Evolutionary conservation across 2,888 invertebrate genomes (phyloP).

Genomic region (Cantharis nigra): DNA sequence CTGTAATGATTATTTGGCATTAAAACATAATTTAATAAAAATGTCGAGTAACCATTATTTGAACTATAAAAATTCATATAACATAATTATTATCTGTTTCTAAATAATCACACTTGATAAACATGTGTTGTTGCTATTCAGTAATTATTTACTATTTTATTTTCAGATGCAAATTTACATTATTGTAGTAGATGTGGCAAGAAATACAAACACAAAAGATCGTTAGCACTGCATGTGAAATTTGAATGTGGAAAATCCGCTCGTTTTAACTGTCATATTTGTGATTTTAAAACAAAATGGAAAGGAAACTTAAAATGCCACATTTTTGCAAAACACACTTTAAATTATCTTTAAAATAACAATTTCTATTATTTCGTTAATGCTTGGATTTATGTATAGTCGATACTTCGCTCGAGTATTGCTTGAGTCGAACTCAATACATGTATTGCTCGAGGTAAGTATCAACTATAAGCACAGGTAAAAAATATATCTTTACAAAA

Average conservation of each 20-base stretch:
- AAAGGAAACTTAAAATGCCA: constrained; percentile 52
- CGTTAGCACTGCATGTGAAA: constrained; percentile 10
- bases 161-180: neutral
- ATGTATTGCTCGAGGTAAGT: no score
- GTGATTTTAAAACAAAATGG: constrained; percentile 49
- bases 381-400: neutral
- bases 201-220: constrained; percentile 11
- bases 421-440: no score
- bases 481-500: neutral
- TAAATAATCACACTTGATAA: neutral
- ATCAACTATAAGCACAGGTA: no score
- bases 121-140: neutral
- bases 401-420: no score
- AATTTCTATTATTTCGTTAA: neutral
- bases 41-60: no score
- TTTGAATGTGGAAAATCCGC: constrained; percentile 31
- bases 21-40: no score
- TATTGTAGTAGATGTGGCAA: neutral
- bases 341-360: neutral
- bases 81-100: neutral
- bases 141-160: neutral
- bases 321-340: constrained; percentile 42
- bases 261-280: constrained; percentile 45
- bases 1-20: no score
- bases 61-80: no score